Evolutionary conservation across 2,797 vertebrate species (phyloP).

Genomic region (Chaetophractus vellerosus): DNA sequence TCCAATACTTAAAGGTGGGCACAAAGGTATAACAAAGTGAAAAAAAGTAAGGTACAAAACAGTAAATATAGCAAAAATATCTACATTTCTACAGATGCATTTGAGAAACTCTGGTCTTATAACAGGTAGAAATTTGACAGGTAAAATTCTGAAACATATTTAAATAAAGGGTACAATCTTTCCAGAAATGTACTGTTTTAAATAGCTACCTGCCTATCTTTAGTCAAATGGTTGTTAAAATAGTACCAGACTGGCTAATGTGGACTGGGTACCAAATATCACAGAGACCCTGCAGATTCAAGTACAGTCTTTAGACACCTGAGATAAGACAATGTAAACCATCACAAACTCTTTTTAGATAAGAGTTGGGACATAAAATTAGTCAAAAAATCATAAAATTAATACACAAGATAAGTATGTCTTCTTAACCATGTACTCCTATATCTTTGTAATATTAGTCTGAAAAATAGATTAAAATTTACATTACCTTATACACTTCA

Average conservation of each 20-base stretch:
- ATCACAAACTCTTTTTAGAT: not conserved
- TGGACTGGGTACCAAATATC: not conserved
- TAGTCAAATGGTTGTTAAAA: not conserved
- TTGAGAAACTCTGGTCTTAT: slow-evolving; percentile 48
- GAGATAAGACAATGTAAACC: not conserved
- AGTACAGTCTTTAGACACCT: not conserved
- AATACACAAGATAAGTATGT: slow-evolving; percentile 49
- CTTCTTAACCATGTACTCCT: slow-evolving; percentile 24
- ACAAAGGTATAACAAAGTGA: not conserved
- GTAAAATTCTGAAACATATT: slow-evolving; percentile 2
- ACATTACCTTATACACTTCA: slow-evolving; percentile 98
- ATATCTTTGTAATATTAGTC: not conserved
- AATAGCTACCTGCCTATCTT: not conserved
- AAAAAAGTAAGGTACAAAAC: slow-evolving; percentile 21
- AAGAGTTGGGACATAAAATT: slow-evolving; percentile 26
- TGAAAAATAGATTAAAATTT: slow-evolving; percentile 75
- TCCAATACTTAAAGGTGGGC: not conserved
- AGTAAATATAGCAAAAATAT: not conserved
- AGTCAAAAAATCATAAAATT: not conserved
- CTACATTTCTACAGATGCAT: not conserved
- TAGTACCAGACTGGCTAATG: not conserved
- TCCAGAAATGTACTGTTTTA: not conserved
- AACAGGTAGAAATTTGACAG: not conserved
- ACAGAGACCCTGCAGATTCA: not conserved
- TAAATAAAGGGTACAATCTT: not conserved